A percentile compares a stretch with the other conserved stretches of the same genome.
phyloP scores from a whole-genome alignment of 1,140 invertebrate genomes.

The Drosophila pectinifera region DNA sequence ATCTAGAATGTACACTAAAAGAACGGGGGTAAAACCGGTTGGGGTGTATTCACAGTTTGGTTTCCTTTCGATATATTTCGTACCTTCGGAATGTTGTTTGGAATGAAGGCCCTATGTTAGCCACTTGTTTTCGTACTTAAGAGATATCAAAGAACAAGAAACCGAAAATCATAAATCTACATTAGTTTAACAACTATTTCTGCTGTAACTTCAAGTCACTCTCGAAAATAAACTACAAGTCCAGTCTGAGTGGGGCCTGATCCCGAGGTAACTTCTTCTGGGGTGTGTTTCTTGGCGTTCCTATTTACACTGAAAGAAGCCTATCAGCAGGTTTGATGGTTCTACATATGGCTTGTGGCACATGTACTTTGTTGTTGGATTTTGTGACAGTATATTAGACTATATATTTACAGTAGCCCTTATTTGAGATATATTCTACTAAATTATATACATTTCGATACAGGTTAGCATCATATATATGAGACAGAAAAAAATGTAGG shows the following conservation, averaged over 20 bases:
- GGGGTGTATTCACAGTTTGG: slow-evolving; percentile 40
- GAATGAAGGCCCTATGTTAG: slow-evolving; percentile 40
- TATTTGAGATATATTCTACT: background rate
- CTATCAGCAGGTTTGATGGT: background rate
- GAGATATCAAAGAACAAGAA: slow-evolving; percentile 22
- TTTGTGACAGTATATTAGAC: background rate
- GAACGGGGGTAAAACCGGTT: slow-evolving; percentile 10
- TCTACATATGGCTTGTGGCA: background rate
- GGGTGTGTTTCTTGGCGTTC: background rate
- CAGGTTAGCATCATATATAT: background rate
- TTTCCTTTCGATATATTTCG: slow-evolving; percentile 16
- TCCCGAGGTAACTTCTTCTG: slow-evolving; percentile 1
- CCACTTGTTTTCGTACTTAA: slow-evolving; percentile 69
- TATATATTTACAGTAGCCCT: background rate
- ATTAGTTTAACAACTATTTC: slow-evolving; percentile 57
- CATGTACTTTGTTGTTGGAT: background rate
- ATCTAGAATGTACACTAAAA: slow-evolving; percentile 49
- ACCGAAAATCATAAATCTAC: slow-evolving; percentile 21
- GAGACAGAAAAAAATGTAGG: background rate
- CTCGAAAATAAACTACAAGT: slow-evolving; percentile 67
- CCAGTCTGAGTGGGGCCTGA: slow-evolving; percentile 18
- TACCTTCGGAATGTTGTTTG: slow-evolving; percentile 38
- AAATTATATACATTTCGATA: background rate
- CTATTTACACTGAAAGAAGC: background rate
- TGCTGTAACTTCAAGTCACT: slow-evolving; percentile 72